phyloP scores from a whole-genome alignment of 37 sponge, comb jelly and placozoan species.

The Agelas oroides region DNA sequence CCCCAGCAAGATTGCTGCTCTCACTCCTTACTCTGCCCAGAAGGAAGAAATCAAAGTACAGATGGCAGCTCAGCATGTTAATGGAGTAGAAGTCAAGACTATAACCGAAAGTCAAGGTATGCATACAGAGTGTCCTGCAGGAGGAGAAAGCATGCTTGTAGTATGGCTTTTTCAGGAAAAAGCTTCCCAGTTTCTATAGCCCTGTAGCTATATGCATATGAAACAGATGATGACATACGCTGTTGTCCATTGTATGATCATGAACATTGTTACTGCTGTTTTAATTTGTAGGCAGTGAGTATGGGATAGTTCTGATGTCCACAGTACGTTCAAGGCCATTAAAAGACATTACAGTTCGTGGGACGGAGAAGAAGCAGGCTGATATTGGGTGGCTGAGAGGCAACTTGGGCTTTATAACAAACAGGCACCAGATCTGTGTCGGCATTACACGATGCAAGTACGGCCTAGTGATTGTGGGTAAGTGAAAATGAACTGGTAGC shows the following conservation, averaged over 20 bases:
- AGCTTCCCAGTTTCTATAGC: background rate
- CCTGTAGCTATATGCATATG: background rate
- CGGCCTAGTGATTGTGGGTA: constrained; percentile 67
- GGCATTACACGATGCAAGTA: constrained; percentile 64
- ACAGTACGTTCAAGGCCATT: constrained; percentile 44
- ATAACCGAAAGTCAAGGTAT: constrained; percentile 66
- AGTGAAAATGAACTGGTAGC: no score
- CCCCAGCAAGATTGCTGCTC: constrained; percentile 32
- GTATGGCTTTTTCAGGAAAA: background rate
- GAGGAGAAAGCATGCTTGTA: background rate
- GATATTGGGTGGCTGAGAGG: constrained; percentile 45
- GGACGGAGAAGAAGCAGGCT: background rate
- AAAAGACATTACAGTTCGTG: background rate
- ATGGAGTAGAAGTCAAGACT: constrained; percentile 12
- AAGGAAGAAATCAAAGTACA: constrained; percentile 18
- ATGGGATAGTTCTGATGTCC: constrained; percentile 57
- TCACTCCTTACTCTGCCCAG: constrained; percentile 70
- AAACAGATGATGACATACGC: no score
- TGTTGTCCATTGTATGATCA: no score
- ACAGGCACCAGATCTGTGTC: constrained; percentile 60
- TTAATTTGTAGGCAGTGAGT: constrained; percentile 37
- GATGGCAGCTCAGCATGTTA: background rate
- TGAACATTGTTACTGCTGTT: background rate
- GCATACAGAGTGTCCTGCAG: background rate
- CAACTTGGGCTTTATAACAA: constrained; percentile 59